Evolutionary conservation across 2,888 invertebrate species (phyloP).

Genomic region (Anorthoa munda): DNA sequence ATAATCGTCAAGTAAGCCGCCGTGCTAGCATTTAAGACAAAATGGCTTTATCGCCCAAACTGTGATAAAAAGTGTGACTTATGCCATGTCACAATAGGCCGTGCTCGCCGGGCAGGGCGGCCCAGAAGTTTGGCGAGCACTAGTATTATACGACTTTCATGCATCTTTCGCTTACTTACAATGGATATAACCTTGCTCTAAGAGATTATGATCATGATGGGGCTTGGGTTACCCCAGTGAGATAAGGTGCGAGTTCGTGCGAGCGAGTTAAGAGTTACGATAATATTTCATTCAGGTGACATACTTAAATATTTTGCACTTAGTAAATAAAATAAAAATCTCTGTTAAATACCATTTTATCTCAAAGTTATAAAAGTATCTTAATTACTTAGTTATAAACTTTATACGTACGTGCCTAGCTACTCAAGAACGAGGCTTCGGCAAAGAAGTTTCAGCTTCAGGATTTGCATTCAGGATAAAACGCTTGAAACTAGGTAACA

Average conservation of each 20-base stretch:
- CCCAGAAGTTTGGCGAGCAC: too few species aligned
- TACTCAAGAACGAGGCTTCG: constrained; percentile 12
- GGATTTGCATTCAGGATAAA: not conserved
- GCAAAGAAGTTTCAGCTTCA: not conserved
- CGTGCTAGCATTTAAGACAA: too few species aligned
- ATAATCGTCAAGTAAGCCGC: too few species aligned
- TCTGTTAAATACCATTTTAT: constrained; percentile 1
- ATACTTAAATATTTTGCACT: constrained; percentile 7
- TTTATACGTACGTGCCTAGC: constrained; percentile 16
- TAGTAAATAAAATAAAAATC: not conserved
- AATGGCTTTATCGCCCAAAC: too few species aligned
- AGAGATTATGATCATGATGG: too few species aligned
- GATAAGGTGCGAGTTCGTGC: not conserved
- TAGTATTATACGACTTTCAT: too few species aligned
- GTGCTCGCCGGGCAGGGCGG: too few species aligned
- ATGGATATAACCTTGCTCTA: too few species aligned
- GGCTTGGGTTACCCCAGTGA: too few species aligned
- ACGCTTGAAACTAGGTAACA: not conserved
- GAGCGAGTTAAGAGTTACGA: not conserved
- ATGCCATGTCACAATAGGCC: too few species aligned
- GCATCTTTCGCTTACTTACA: too few species aligned
- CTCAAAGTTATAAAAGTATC: not conserved
- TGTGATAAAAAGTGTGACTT: too few species aligned
- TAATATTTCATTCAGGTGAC: not conserved
- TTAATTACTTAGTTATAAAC: constrained; percentile 1